Conservation (phyloP, 2,113 vertebrate species). For the Plectropomus leopardus region DNA sequence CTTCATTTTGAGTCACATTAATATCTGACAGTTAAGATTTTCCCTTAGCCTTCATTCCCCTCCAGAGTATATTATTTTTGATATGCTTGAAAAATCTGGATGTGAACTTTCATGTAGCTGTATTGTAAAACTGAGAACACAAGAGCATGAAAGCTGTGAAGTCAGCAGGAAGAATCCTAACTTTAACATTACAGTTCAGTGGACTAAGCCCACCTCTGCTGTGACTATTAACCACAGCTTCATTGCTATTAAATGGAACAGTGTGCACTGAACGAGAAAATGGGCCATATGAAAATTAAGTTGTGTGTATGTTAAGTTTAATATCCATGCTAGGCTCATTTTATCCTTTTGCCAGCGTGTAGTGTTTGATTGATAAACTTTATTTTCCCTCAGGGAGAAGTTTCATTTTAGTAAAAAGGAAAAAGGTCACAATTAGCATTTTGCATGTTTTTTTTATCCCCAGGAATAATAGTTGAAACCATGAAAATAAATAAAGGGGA, state of each 20-base stretch:
- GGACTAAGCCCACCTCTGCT: slow-evolving; percentile 47
- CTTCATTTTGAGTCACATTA: slow-evolving; percentile 12
- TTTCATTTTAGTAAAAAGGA: slow-evolving; percentile 60
- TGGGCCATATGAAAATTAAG: slow-evolving; percentile 56
- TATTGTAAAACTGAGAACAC: slow-evolving; percentile 24
- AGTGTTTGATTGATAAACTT: slow-evolving; percentile 68
- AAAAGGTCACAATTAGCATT: slow-evolving; percentile 81
- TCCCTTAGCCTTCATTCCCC: slow-evolving; percentile 22
- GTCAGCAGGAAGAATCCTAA: slow-evolving; percentile 38
- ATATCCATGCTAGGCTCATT: slow-evolving; percentile 43
- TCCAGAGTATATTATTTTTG: slow-evolving; percentile 14
- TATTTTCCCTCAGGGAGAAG: slow-evolving; percentile 34
- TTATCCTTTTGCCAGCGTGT: slow-evolving; percentile 63
- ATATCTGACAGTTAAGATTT: background rate
- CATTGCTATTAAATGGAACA: slow-evolving; percentile 49
- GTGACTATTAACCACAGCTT: slow-evolving; percentile 39
- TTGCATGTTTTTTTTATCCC: slow-evolving; percentile 44
- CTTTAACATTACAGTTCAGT: slow-evolving; percentile 46
- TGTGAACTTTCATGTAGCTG: slow-evolving; percentile 21
- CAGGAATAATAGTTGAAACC: slow-evolving; percentile 15
- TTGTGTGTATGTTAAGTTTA: slow-evolving; percentile 60
- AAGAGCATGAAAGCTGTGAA: slow-evolving; percentile 39
- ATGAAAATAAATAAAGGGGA: slow-evolving; percentile 42
- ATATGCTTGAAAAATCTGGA: slow-evolving; percentile 39
- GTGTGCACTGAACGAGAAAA: slow-evolving; percentile 34